These are phyloP conservation scores for Imbricaverruca yamaguchii DNA, from an alignment of 2,888 invertebrate species.

Conservation along the genomic window DNA sequence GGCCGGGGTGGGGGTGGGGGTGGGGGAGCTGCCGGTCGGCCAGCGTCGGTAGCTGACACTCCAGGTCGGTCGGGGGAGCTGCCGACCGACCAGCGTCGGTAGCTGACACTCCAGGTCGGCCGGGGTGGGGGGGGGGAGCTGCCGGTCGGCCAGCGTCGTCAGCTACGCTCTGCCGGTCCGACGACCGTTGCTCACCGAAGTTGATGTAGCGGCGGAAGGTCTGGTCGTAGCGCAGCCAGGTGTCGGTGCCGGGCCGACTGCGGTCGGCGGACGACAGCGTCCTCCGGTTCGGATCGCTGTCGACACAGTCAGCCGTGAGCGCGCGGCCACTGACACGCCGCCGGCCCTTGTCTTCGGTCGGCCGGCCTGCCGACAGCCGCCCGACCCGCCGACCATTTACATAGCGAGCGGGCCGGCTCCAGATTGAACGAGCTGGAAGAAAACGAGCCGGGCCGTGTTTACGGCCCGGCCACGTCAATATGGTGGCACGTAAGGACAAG, in stretches of 20 bases:
- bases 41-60: too few relatives aligned
- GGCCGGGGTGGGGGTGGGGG: too few relatives aligned
- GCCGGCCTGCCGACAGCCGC: background rate
- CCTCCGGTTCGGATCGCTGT: slow-evolving; percentile 83
- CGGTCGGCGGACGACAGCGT: slow-evolving; percentile 55
- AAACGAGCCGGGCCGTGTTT: background rate
- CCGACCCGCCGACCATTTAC: background rate
- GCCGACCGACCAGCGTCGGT: too few relatives aligned
- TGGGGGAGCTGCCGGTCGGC: too few relatives aligned
- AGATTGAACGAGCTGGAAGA: background rate
- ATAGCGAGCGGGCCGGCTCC: background rate
- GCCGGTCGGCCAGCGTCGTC: too few relatives aligned
- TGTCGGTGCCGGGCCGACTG: slow-evolving; percentile 68
- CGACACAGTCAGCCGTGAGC: background rate
- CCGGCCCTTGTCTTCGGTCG: too few relatives aligned
- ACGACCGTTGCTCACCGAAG: slow-evolving; percentile 57
- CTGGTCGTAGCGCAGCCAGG: slow-evolving; percentile 89
- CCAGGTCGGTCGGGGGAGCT: too few relatives aligned
- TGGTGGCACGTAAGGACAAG: too few relatives aligned
- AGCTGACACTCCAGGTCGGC: too few relatives aligned
- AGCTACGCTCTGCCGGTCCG: too few relatives aligned
- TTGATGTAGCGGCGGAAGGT: slow-evolving; percentile 87
- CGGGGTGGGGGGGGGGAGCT: too few relatives aligned
- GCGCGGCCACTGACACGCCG: too few relatives aligned
- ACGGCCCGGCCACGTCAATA: background rate